Percentiles rank a stretch among this genome's conserved stretches.
Conservation (phyloP, 2,113 vertebrate genomes). For the Pteruthius melanotis region DNA sequence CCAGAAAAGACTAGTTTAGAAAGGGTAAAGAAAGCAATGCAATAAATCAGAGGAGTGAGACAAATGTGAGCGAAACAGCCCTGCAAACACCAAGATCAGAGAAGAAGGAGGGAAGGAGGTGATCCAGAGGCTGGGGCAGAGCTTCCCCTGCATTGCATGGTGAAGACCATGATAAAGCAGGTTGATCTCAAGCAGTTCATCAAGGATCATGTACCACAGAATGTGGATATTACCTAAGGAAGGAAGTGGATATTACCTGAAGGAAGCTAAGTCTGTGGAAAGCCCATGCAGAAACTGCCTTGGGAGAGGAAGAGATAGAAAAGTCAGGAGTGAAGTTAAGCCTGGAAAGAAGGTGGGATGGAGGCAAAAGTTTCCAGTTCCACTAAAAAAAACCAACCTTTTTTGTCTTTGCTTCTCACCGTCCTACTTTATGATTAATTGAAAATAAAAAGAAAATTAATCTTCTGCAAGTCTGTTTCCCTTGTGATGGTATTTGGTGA, state of each 20-base stretch:
- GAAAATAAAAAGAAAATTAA: not conserved
- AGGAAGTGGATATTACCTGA: not conserved
- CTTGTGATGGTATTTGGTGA: not conserved
- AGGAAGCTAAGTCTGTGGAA: not conserved
- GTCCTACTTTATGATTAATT: not conserved
- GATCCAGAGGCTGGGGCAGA: rapidly evolving
- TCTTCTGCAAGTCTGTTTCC: not conserved
- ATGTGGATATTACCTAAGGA: not conserved
- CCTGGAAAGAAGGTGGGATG: not conserved
- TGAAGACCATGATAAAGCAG: not conserved
- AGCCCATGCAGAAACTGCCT: not conserved
- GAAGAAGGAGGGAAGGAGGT: not conserved
- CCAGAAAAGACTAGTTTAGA: not conserved
- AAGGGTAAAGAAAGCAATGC: not conserved
- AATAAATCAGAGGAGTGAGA: not conserved
- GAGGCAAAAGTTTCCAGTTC: not conserved
- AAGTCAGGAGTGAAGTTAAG: not conserved
- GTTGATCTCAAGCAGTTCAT: not conserved
- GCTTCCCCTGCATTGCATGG: rapidly evolving
- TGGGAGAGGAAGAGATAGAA: not conserved
- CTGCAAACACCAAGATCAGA: not conserved
- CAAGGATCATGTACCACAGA: not conserved
- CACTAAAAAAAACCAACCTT: not conserved
- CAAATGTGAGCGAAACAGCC: not conserved
- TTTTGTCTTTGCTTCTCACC: not conserved